Base-by-base conservation (phyloP, 2,888 invertebrate genomes). In the Parnassius mnemosyne region DNA sequence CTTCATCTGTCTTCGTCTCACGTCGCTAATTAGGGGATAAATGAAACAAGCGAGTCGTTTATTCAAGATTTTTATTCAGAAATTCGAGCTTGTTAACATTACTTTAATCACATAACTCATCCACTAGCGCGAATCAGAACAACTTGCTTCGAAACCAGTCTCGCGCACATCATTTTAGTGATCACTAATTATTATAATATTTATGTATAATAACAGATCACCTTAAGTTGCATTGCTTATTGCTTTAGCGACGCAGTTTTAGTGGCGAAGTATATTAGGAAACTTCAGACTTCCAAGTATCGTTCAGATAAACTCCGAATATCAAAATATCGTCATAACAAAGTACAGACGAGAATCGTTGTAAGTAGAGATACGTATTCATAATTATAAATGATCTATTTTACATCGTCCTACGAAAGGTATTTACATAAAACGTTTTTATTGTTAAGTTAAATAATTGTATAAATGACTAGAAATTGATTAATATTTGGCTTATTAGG, bases 21-120 rank as follows among this genome's bases (percentile, higher is more conserved):
- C 52, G 47, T 53, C 64, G 44, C 63, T 69, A 67, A 70, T 69
- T 67, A 69, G 67, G 56, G 47, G 54, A 20, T 12, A 65, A 60
- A 78, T 71, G 74, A 71, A 81, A 83, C 76, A 71, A 64, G 56
- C 54, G 52, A 61, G 66, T 67, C 62, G 46, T 69, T 74, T 76
- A 69, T 76, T 80, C 75, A 70, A 79, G 69, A 57, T 64, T 83
- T 80, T 86, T 88, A 88, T 87, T 88, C 74, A 80, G 85, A 88
- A 87, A 86, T 85, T 79, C 69, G 77, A 84, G 80, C 79, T 79
- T 71, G 75, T 81, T 84, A 85, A 85, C 79, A 77, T 82, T 81
- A 84, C 69, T 78, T 81, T 77, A 70, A 68, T 80, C 82, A 85
- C 86, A 87, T 86, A 87, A 85, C 85, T 84, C 83, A 85, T 78